Base-by-base conservation (phyloP, 2,113 vertebrate genomes). In the Cichladusa arquata region DNA sequence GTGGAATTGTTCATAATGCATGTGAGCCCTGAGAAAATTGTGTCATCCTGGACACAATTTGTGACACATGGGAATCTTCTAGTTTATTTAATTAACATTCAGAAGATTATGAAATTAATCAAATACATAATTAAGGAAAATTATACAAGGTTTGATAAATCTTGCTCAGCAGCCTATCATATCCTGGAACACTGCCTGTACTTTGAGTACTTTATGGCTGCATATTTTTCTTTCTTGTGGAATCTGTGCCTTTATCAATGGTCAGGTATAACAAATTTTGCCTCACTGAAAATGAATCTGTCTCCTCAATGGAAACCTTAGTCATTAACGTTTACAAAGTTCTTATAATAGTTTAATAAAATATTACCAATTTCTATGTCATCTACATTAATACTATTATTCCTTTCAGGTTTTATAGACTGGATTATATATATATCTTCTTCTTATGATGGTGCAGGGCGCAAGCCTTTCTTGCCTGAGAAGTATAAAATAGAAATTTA, bases 41-140 rank as follows among this genome's bases (percentile, higher is more conserved):
- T 53, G 22, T 44, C 33, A 81, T 24, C 23, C 6, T 40, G 56
- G 45, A 19, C 7, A 50, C 2, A 33, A 44, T 33, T 61, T 62
- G 28, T 45, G 22, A 14, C 9, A n/a, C 0, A 0, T 33, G 6
- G 7, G 19, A 73, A 60, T 51, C 7, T 18, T 12, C 5, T 51
- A 51, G 5, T 31, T 80, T 25, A 88, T 26, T 74, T 76, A 76
- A 48, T 83, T 14, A 88, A 42, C 5, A n/a, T 13, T 22, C 42
- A 16, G 19, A 81, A 36, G 19, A 54, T 50, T 58, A 6, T 71
- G 20, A 67, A 71, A 85, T 44, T 36, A 40, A 38, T 71, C 5
- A 51, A 54, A 62, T 31, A 48, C 26, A 19, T 29, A 56, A 47
- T 54, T 31, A 50, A 3, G 4, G 7, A 88, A 93, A 85, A 65